These are phyloP conservation scores for Gila robusta DNA, from an alignment of 2,797 vertebrate species.

Conservation along the genomic window DNA sequence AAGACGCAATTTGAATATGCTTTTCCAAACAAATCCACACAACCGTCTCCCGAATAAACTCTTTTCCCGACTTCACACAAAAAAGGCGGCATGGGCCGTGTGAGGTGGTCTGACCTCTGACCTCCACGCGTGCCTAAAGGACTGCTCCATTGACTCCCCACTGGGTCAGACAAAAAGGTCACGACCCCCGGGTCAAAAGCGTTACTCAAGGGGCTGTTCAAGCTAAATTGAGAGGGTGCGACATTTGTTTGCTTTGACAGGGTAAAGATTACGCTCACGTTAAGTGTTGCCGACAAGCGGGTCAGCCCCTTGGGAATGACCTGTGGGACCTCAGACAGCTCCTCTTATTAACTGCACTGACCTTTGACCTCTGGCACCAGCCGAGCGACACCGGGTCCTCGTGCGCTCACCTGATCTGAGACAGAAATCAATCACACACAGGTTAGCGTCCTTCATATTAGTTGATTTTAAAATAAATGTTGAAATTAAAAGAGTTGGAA, in stretches of 20 bases:
- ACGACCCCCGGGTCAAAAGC: conserved; percentile 90
- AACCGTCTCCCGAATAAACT: neutral
- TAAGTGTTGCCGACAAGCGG: conserved; percentile 95
- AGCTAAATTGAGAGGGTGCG: conserved; percentile 83
- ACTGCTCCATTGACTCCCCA: conserved; percentile 91
- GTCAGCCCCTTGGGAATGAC: conserved; percentile 83
- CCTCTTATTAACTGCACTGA: conserved; percentile 78
- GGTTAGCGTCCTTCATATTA: neutral
- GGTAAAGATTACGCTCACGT: conserved; percentile 92
- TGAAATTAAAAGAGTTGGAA: neutral
- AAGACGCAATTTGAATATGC: neutral
- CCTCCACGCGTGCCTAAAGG: conserved; percentile 91
- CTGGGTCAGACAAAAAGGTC: conserved; percentile 91
- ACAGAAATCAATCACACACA: neutral
- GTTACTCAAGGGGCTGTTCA: conserved; percentile 86
- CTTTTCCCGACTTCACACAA: conserved; percentile 57
- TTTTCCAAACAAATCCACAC: neutral
- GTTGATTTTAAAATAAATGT: no score
- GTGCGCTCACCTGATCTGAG: neutral
- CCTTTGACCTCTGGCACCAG: conserved; percentile 71
- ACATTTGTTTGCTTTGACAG: conserved; percentile 92
- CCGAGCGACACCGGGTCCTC: conserved; percentile 68
- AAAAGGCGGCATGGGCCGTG: conserved; percentile 48
- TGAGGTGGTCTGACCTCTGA: conserved; percentile 74
- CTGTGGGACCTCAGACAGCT: conserved; percentile 75